These are phyloP conservation scores for Proctacanthus coquilletti DNA, from an alignment of 1,140 invertebrate genomes.

Conservation along the genomic window DNA sequence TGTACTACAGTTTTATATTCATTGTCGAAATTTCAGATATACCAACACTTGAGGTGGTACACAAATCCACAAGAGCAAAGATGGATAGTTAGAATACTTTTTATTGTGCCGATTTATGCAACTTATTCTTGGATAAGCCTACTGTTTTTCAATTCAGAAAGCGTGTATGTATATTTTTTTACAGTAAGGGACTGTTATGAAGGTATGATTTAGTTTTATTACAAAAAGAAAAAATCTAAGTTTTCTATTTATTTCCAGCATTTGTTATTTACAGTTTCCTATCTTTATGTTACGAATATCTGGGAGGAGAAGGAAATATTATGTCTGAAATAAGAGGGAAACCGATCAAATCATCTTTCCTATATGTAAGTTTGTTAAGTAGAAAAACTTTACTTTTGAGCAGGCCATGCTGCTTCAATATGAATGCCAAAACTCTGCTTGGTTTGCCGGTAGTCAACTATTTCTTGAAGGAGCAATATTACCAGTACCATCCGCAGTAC, in stretches of 20 bases:
- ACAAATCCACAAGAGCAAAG: slow-evolving; percentile 88
- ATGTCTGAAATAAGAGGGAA: slow-evolving; percentile 97
- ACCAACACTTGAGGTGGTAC: slow-evolving; percentile 79
- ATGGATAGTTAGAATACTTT: slow-evolving; percentile 94
- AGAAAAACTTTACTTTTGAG: too few species aligned
- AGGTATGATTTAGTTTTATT: slow-evolving; percentile 36
- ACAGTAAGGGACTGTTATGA: slow-evolving; percentile 96
- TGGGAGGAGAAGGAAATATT: slow-evolving; percentile 96
- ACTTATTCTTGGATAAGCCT: slow-evolving; percentile 93
- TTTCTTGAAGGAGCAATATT: too few species aligned
- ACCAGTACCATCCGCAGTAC: too few species aligned
- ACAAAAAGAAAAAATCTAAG: slow-evolving; percentile 7
- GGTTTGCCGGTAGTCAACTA: too few species aligned
- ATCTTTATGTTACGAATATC: slow-evolving; percentile 89
- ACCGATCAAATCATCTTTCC: slow-evolving; percentile 82
- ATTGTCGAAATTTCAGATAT: too few species aligned
- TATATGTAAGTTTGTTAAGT: slow-evolving; percentile 79
- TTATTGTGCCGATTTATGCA: slow-evolving; percentile 95
- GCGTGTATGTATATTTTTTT: slow-evolving; percentile 96
- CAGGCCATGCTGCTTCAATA: too few species aligned
- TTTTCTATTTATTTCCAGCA: slow-evolving; percentile 44
- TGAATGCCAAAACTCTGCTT: too few species aligned
- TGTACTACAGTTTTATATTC: not conserved
- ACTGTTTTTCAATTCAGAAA: slow-evolving; percentile 90
- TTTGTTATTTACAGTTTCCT: slow-evolving; percentile 99